Base-by-base conservation (phyloP, 2,113 vertebrate genomes). In the Willisornis vidua region DNA sequence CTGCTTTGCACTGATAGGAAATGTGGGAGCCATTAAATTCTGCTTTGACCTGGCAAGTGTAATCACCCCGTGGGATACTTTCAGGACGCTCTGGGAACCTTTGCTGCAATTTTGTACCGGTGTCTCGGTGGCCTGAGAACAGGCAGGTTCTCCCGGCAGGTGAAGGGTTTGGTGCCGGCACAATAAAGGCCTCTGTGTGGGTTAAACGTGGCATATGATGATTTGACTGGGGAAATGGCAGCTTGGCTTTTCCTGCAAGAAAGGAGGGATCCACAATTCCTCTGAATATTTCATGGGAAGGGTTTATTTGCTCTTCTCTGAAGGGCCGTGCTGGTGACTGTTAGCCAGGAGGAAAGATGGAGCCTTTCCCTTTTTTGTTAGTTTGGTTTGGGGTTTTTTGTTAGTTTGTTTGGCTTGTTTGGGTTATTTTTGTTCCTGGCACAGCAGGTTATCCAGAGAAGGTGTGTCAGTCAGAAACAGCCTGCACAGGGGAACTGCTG, bases 291-390 rank as follows among this genome's bases (percentile, higher is more conserved):
- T 58, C 10, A 18, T 73, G 14, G 68, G 54, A 43, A 1, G 2
- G 22, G 5, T 93, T 87, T 85, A 66, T 87, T 70, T 83, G 74
- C 55, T 77, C 78, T 85, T 51, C 58, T 77, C 12, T 48, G 59
- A 55, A 49, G 14, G 37, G 12, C 63, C 8, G 3, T 70, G 29
- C 41, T 92, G 35, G 46, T 29, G 31, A 91, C 29, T 74, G 8
- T 81, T 39, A 71, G 48, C n/a, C 35, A 22, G n/a, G 14, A 87
- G 10, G 19, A 87, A 70, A 25, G 46, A 39, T 67, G 33, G 93
- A 71, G 46, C 29, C 20, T 67, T 67, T 15, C 28, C 10, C 31
- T 54, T 7, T 20, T 43, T 48, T 46, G 15, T 52, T 59, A 59
- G 23, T 35, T 67, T 68, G 17, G 41, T 84, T 49, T 16, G 22